Percentiles rank a stretch among this genome's conserved stretches.
Evolutionary conservation across 2,888 invertebrate genomes (phyloP).

Genomic region (Drosophila longiperda): DNA sequence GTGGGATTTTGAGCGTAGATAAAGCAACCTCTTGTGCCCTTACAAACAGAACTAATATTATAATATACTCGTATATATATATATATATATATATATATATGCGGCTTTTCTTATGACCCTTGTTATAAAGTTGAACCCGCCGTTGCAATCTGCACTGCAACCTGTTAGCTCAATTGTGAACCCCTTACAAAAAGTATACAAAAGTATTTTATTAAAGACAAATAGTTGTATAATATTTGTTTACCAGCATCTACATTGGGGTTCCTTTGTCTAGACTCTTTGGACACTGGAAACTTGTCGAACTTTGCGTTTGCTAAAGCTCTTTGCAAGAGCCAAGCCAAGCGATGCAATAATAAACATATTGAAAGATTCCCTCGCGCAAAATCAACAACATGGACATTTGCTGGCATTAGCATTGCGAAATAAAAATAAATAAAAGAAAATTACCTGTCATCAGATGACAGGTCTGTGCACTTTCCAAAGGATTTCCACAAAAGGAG

Average conservation of each 20-base stretch:
- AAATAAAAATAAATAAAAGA: neutral
- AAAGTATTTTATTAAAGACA: neutral
- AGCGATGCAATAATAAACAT: constrained; percentile 38
- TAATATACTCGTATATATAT: neutral
- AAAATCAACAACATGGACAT: constrained; percentile 54
- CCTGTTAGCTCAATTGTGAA: neutral
- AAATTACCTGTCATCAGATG: constrained; percentile 5
- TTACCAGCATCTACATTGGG: constrained; percentile 16
- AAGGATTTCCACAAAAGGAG: constrained; percentile 21
- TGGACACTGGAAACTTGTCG: constrained; percentile 1
- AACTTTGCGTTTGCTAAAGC: constrained; percentile 9
- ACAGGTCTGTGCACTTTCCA: neutral
- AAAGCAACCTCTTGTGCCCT: neutral
- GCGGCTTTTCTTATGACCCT: neutral
- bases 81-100: neutral
- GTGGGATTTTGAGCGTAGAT: neutral
- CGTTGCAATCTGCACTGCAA: neutral
- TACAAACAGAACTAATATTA: neutral
- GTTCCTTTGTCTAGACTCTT: constrained; percentile 54
- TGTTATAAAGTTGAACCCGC: neutral
- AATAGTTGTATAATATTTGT: constrained; percentile 1
- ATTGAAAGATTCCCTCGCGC: constrained; percentile 15
- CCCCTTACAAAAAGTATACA: neutral
- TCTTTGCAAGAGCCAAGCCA: constrained; percentile 16
- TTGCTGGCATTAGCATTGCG: constrained; percentile 17